Evolutionary conservation across 2,797 vertebrate genomes (phyloP), one percentile per base, ranked within the genome.

Genomic region (Novumbra hubbsi): DNA sequence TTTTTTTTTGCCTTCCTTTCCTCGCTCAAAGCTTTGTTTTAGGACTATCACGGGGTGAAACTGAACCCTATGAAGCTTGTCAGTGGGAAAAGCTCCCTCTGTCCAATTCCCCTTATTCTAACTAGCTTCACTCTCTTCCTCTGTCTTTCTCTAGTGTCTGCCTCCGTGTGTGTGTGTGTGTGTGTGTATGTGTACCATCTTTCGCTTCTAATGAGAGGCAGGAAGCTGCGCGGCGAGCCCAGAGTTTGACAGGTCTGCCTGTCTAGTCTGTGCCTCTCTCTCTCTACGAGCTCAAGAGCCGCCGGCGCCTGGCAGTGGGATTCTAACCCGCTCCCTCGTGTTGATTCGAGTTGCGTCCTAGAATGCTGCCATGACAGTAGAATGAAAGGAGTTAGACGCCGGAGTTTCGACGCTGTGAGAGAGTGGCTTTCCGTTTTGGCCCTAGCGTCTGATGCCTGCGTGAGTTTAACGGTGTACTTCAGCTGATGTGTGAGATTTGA

Each of bases 121-220:
- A 76, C 73, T 83, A 76, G 85, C 85, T 81, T 79, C 71, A 72
- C 75, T 71, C 74, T 68, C 73, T 73, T 81, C n/a, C 80, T 48
- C 78, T 41, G 69, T 52, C 28, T 63, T 64, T 41, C 28, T 75
- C 64, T 17, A 15, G 32, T 14, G 15, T 74, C 74, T 70, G 76
- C 41, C 41, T 41, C 3, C 8, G 9, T 45, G 41, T 12, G 41
- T 45, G 41, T 45, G 41, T 45, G 9, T 45, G 41, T 45, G 41
- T 45, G 41, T 45, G 41, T 45, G 41, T 45, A 12, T 45, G 41
- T 45, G 82, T 88, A 85, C 88, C 88, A 88, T 87, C 81, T 84
- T 79, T 90, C 87, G 80, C 78, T 91, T 91, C 88, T 91, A 92
- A 92, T 93, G 89, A 92, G 89, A 89, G 84, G 86, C 86, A 85